Evolutionary conservation across 1,140 invertebrate species (phyloP).

Genomic region (Drosophila sechellia): DNA sequence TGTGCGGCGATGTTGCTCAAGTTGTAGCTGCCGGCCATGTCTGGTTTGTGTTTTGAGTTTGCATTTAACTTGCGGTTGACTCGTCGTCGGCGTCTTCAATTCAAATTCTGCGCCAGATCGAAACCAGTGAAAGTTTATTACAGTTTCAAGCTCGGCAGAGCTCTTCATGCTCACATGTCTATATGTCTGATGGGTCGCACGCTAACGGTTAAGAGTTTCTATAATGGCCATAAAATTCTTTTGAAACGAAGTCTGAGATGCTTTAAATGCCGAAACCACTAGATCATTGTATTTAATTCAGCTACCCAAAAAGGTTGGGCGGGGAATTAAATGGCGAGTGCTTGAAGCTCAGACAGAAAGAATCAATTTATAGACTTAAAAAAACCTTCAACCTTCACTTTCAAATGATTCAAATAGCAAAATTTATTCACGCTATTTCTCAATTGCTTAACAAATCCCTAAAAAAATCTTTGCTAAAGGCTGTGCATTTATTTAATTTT

Average conservation of each 20-base stretch:
- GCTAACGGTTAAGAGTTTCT: slow-evolving; percentile 59
- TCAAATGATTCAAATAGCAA: neutral
- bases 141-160: slow-evolving; percentile 37
- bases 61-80: slow-evolving; percentile 33
- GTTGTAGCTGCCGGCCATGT: slow-evolving; percentile 27
- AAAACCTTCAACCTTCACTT: neutral
- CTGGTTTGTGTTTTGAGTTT: slow-evolving; percentile 24
- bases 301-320: slow-evolving; percentile 9
- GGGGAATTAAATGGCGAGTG: slow-evolving; percentile 1
- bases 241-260: slow-evolving; percentile 33
- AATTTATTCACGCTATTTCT: too few relatives aligned
- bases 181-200: slow-evolving; percentile 5
- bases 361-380: slow-evolving; percentile 12
- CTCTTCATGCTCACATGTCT: slow-evolving; percentile 31
- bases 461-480: too few relatives aligned
- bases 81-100: slow-evolving; percentile 45
- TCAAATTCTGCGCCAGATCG: slow-evolving; percentile 60
- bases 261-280: slow-evolving; percentile 23
- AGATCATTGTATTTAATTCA: slow-evolving; percentile 40
- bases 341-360: neutral
- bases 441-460: too few relatives aligned
- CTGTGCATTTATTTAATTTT: too few relatives aligned
- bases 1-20: slow-evolving; percentile 25
- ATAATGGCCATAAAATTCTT: slow-evolving; percentile 58
- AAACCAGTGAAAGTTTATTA: slow-evolving; percentile 82